phyloP scores from a whole-genome alignment of 2,888 invertebrate genomes.

The Willowsia nigromaculata region DNA sequence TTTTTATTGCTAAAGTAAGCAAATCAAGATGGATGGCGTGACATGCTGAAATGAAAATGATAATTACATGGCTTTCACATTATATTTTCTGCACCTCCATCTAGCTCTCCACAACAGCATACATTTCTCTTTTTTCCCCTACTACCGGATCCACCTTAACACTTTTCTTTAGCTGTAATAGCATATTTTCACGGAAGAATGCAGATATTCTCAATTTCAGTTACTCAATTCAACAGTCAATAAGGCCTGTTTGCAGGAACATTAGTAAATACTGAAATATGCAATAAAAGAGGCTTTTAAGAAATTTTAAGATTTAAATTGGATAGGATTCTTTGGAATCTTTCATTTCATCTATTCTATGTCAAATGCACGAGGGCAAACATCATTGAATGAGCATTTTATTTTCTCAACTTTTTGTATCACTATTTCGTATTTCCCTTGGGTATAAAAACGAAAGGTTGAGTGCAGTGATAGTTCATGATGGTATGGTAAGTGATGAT shows the following conservation, averaged over 20 bases:
- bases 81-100: conserved; percentile 50
- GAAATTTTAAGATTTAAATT: conserved; percentile 20
- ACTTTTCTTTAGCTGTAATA: too few relatives aligned
- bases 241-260: neutral
- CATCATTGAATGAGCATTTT: neutral
- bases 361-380: neutral
- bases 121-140: neutral
- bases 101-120: neutral
- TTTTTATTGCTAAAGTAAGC: conserved; percentile 44
- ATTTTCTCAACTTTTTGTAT: neutral
- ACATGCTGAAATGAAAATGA: conserved; percentile 63
- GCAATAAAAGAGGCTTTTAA: neutral
- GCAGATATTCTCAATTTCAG: conserved; percentile 19
- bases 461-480: neutral
- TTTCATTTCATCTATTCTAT: neutral
- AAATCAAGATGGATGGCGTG: conserved; percentile 62
- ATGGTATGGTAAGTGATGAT: neutral
- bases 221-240: neutral
- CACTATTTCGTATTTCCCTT: neutral
- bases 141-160: neutral
- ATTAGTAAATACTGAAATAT: neutral
- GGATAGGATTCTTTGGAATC: conserved; percentile 17
- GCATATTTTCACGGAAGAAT: neutral
- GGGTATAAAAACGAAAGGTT: neutral
- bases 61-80: conserved; percentile 67